Base-by-base conservation (phyloP, 2,797 vertebrate species). In the Gambelia wislizenii region DNA sequence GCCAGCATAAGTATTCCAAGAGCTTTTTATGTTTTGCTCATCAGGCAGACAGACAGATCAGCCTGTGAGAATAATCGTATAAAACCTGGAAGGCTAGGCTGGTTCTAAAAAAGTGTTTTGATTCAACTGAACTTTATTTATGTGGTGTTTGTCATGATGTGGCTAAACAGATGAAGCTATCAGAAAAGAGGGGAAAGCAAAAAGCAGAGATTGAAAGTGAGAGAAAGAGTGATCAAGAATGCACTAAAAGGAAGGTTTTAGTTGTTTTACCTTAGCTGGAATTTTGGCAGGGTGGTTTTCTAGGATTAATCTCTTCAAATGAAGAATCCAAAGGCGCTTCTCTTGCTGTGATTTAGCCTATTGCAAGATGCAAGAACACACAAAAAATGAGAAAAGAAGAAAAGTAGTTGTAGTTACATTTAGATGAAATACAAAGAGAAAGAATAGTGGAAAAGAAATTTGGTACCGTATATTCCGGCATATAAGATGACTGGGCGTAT, bases 271-370 rank as follows among this genome's bases (percentile, higher is more conserved):
- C 98, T 99, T 99, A 76, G 98, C 99, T 42, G 99, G 99, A 94
- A 99, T 99, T 97, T 99, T 99, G 82, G 99, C 99, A 0, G 98
- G 98, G 76, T 99, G 99, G 94, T 99, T 99, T 98, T 99, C 99
- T 91, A 99, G 98, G 96, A 99, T 99, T 91, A 99, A 97, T 79
- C 98, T 98, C 95, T 99, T 99, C 93, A 99, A 97, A 95, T 99
- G 98, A 91, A 99, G 96, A 95, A 99, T 98, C 99, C 99, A 99
- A 91, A 99, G 98, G 92, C 98, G 98, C 89, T 99, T 99, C 93
- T 99, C 99, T 96, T 98, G 99, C 93, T 99, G 98, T 0, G 99
- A 99, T 92, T 98, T 99, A 25, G 99, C 99, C 99, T 99, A 91
- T 64, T 87, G 90, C 91, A 86, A 94, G 44, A 89, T 86, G 12